Conservation (phyloP, 2,797 vertebrate species). For the Xyrichtys novacula region DNA sequence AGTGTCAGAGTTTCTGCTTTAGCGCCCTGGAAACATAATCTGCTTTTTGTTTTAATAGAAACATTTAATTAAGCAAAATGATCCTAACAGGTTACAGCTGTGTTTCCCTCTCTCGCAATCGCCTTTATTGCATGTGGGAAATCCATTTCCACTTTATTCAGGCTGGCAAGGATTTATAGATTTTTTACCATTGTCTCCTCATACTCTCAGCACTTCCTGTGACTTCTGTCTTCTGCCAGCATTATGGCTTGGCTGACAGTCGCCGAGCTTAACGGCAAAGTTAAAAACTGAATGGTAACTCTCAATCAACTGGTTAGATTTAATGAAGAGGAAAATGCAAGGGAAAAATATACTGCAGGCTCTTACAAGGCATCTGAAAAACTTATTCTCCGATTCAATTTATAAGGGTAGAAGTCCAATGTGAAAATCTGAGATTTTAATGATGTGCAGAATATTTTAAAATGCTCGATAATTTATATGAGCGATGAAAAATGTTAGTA, state of each 20-base stretch:
- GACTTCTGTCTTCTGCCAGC: slow-evolving; percentile 56
- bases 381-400: slow-evolving; percentile 1
- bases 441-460: not conserved
- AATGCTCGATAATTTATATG: not conserved
- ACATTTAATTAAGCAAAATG: slow-evolving; percentile 80
- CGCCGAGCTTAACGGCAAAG: slow-evolving; percentile 21
- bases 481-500: not conserved
- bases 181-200: slow-evolving; percentile 75
- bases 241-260: slow-evolving; percentile 47
- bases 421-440: not conserved
- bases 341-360: not conserved
- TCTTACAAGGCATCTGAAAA: not conserved
- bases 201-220: slow-evolving; percentile 66
- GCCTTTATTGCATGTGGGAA: slow-evolving; percentile 71
- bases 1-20: slow-evolving; percentile 53
- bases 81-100: slow-evolving; percentile 76
- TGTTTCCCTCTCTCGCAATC: slow-evolving; percentile 35
- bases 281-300: slow-evolving; percentile 37
- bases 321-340: slow-evolving; percentile 1
- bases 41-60: slow-evolving; percentile 74
- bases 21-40: slow-evolving; percentile 63
- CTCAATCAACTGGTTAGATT: slow-evolving; percentile 30
- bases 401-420: not conserved
- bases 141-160: slow-evolving; percentile 77
- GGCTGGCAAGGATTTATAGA: slow-evolving; percentile 69